phyloP scores from a whole-genome alignment of 2,797 vertebrate species.

The Oceanodroma leucorhoa region DNA sequence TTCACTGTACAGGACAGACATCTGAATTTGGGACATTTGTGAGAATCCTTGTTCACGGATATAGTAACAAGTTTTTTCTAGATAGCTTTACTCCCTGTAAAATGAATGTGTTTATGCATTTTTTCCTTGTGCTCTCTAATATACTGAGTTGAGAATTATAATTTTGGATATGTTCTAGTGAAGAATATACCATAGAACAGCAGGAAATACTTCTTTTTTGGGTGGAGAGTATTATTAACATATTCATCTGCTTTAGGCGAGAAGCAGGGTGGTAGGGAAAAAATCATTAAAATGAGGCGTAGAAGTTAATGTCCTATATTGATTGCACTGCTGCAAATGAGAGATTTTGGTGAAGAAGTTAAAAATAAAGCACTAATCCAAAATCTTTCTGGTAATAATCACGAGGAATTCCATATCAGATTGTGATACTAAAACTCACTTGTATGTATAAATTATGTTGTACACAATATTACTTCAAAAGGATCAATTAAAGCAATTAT shows the following conservation, averaged over 20 bases:
- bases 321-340: background rate
- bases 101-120: background rate
- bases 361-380: background rate
- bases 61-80: background rate
- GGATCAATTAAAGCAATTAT: conserved; percentile 3
- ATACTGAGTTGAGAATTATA: background rate
- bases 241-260: background rate
- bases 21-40: background rate
- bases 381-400: background rate
- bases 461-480: background rate
- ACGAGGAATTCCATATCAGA: background rate
- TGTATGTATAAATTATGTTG: background rate
- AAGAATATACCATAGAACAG: background rate
- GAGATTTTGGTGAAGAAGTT: background rate
- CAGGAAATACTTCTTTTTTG: background rate
- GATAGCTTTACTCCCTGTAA: background rate
- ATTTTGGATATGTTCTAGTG: background rate
- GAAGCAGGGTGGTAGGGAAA: background rate
- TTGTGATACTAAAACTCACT: background rate
- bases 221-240: background rate
- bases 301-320: background rate
- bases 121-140: background rate
- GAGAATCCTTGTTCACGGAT: rapidly evolving
- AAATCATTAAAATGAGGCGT: background rate
- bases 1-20: background rate